These are phyloP conservation scores for Ommatoiulus sabulosus DNA, from an alignment of 2,888 invertebrate species.

Conservation along the genomic window DNA sequence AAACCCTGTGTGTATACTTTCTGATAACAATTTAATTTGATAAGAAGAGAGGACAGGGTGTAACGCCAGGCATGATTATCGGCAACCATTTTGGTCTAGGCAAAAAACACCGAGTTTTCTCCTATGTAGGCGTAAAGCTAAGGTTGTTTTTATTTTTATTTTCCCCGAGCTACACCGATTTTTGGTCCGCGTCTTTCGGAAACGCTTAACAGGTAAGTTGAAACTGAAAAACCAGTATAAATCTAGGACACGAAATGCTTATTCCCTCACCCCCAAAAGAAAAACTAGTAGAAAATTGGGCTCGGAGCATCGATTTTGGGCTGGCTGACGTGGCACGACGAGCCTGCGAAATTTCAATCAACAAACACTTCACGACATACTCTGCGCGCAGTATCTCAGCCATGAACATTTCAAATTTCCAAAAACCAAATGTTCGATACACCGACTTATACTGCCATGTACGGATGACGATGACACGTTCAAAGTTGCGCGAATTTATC, in stretches of 20 bases:
- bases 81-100: background rate
- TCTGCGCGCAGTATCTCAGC: too few species aligned
- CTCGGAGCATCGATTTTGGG: background rate
- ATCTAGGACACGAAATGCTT: background rate
- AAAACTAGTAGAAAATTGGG: background rate
- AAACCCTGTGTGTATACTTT: background rate
- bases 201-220: background rate
- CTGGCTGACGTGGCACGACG: background rate
- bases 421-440: too few species aligned
- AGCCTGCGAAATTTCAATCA: slow-evolving; percentile 5
- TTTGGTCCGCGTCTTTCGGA: background rate
- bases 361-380: too few species aligned
- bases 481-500: too few species aligned
- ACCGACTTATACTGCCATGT: too few species aligned
- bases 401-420: background rate
- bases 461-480: too few species aligned
- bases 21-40: background rate
- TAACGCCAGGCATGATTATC: background rate
- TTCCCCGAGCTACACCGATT: background rate
- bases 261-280: background rate
- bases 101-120: background rate
- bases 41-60: background rate
- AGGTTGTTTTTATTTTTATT: background rate
- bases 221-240: background rate
- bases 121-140: background rate